Percentiles rank a stretch among this genome's conserved stretches.
Evolutionary conservation across 2,888 invertebrate genomes (phyloP).

Genomic region (Sturmia bella): DNA sequence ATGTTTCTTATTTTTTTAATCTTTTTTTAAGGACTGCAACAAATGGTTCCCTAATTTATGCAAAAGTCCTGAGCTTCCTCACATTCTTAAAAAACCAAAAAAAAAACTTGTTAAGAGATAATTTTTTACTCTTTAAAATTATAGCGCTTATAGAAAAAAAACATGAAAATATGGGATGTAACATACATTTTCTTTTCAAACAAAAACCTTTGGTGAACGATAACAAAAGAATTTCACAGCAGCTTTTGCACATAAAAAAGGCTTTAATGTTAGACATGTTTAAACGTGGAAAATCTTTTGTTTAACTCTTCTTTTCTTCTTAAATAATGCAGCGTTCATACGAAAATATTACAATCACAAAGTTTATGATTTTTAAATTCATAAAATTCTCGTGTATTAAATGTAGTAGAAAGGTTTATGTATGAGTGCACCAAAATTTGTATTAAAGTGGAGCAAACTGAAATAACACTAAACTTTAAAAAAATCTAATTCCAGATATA

Average conservation of each 20-base stretch:
- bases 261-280: slow-evolving; percentile 28
- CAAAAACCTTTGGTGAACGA: slow-evolving; percentile 5
- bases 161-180: slow-evolving; percentile 12
- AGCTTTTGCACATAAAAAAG: slow-evolving; percentile 24
- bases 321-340: not conserved
- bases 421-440: slow-evolving; percentile 5
- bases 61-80: too few species aligned
- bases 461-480: not conserved
- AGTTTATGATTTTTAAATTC: slow-evolving; percentile 64
- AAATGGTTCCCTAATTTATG: too few species aligned
- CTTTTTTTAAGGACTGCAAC: too few species aligned
- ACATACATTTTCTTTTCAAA: not conserved
- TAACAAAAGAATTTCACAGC: slow-evolving; percentile 21
- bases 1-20: too few species aligned
- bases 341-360: slow-evolving; percentile 61
- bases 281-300: slow-evolving; percentile 1
- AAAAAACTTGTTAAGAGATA: not conserved
- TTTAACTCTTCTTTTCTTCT: slow-evolving; percentile 5
- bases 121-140: not conserved
- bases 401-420: slow-evolving; percentile 54
- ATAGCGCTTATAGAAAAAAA: not conserved
- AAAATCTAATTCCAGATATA: not conserved
- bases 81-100: not conserved
- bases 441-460: slow-evolving; percentile 30
- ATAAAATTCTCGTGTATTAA: slow-evolving; percentile 50